phyloP scores from a whole-genome alignment of 53 echinoderm and acorn worm species.

The Mesocentrotus franciscanus region DNA sequence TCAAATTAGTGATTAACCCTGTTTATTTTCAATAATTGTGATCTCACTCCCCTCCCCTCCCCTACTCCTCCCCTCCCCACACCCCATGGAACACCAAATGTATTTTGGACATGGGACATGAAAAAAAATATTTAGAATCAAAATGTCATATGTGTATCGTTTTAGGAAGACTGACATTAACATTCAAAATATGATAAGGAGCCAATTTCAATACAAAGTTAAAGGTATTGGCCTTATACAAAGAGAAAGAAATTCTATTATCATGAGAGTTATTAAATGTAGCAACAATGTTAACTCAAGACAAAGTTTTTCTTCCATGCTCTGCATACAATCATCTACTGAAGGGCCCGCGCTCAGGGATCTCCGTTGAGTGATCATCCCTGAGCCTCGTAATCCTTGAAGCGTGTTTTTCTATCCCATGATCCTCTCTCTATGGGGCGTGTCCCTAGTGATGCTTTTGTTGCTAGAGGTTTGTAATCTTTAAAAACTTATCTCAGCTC shows the following conservation, averaged over 20 bases:
- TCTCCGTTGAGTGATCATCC: background rate
- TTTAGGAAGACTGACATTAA: no score
- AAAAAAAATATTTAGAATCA: no score
- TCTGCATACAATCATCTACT: background rate
- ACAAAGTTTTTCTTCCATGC: background rate
- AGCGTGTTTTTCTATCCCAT: slow-evolving; percentile 38
- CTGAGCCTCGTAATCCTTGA: slow-evolving; percentile 20
- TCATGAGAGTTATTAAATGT: background rate
- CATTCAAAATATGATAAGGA: background rate
- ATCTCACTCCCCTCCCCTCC: no score
- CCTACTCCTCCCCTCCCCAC: no score
- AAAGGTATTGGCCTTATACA: no score
- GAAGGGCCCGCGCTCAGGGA: background rate
- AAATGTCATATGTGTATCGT: no score
- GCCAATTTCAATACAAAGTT: background rate
- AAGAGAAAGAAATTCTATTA: background rate
- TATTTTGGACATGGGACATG: no score
- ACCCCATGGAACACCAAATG: no score
- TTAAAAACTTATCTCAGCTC: background rate
- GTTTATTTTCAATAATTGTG: no score
- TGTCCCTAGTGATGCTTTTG: slow-evolving; percentile 5
- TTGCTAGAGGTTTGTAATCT: background rate
- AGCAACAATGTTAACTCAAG: background rate
- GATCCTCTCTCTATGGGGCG: slow-evolving; percentile 24
- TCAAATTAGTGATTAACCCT: no score